Evolutionary conservation across 1,140 invertebrate species (phyloP).

Genomic region (Zaprionus camerounensis): DNA sequence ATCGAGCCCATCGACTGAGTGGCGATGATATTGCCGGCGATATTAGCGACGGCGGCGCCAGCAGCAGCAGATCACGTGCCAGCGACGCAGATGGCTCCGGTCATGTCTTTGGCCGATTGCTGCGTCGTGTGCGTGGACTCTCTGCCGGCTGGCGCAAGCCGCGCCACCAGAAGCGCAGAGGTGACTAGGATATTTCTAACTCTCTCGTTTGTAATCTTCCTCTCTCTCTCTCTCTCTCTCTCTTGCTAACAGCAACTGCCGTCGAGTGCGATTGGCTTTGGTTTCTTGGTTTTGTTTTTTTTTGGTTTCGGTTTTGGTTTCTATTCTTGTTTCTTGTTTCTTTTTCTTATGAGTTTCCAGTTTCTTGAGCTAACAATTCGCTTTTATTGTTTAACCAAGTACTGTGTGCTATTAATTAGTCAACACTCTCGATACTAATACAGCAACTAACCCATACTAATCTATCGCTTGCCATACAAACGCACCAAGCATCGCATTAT

Average conservation of each 20-base stretch:
- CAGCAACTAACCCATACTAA: constrained; percentile 64
- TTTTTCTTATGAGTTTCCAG: constrained; percentile 47
- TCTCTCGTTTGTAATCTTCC: constrained; percentile 31
- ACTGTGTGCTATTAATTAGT: constrained; percentile 20
- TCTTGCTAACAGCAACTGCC: constrained; percentile 62
- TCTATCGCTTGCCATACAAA: constrained; percentile 57
- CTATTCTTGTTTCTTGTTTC: constrained; percentile 19
- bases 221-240: constrained; percentile 28
- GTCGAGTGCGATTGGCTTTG: constrained; percentile 47
- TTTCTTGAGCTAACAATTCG: constrained; percentile 59
- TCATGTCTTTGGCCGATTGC: constrained; percentile 71
- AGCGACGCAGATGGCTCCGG: constrained; percentile 55
- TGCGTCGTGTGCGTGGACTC: constrained; percentile 75
- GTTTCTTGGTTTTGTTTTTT: constrained; percentile 49
- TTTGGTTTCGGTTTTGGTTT: constrained; percentile 41
- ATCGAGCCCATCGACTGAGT: constrained; percentile 59
- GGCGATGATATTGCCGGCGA: constrained; percentile 72
- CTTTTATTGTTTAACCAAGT: constrained; percentile 46
- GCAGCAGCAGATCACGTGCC: constrained; percentile 35
- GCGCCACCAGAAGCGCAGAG: constrained; percentile 82
- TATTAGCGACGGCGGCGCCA: constrained; percentile 65
- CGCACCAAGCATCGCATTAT: constrained; percentile 71
- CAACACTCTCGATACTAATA: constrained; percentile 7
- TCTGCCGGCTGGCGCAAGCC: constrained; percentile 81
- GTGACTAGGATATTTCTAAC: constrained; percentile 62